phyloP scores from a whole-genome alignment of 2,888 invertebrate species.

The Nezara viridula region DNA sequence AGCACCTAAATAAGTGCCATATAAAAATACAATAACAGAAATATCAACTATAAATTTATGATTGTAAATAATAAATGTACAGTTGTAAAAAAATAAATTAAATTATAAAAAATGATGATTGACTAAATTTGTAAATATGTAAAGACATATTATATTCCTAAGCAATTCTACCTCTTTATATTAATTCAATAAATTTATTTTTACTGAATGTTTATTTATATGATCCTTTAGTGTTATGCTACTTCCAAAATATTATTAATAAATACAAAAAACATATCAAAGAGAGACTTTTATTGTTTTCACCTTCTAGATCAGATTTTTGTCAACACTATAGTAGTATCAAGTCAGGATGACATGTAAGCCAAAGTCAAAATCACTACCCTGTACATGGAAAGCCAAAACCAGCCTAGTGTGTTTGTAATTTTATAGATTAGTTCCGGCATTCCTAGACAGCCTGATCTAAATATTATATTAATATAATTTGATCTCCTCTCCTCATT shows the following conservation, averaged over 20 bases:
- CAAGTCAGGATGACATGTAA: too few species aligned
- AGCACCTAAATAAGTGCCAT: conserved; percentile 16
- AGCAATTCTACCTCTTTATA: conserved; percentile 27
- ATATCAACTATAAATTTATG: neutral
- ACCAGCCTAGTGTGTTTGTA: too few species aligned
- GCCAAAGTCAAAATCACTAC: too few species aligned
- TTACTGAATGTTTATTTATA: neutral
- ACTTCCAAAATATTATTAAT: neutral
- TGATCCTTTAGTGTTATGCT: neutral
- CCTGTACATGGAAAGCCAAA: too few species aligned
- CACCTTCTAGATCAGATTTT: neutral
- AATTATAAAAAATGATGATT: conserved; percentile 10
- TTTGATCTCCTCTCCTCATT: too few species aligned
- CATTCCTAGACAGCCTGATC: too few species aligned
- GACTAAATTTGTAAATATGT: conserved; percentile 1
- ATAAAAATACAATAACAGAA: neutral
- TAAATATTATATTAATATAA: too few species aligned
- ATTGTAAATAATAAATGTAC: conserved; percentile 30
- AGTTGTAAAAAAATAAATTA: conserved; percentile 14
- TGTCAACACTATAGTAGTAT: too few species aligned
- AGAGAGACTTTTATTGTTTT: neutral
- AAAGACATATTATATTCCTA: conserved; percentile 16
- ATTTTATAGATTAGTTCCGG: too few species aligned
- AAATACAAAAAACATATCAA: neutral
- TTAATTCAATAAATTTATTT: neutral